Evolutionary conservation across 2,113 vertebrate genomes (phyloP).

Genomic region (Potamarius usumacintae): DNA sequence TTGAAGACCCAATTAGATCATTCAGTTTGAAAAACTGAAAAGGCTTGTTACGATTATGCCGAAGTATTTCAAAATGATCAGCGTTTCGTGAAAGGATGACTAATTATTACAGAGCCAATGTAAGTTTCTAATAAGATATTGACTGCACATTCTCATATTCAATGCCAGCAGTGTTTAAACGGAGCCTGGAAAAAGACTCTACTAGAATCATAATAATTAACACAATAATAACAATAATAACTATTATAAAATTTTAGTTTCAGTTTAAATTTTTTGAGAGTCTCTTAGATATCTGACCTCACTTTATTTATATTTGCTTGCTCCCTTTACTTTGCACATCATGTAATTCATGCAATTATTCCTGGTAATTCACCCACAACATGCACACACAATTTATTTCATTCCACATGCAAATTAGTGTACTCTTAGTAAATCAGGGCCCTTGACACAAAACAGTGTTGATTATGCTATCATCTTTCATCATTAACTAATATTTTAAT

Average conservation of each 20-base stretch:
- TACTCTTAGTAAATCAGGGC: not conserved
- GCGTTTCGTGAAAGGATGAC: not conserved
- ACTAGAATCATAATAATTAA: not conserved
- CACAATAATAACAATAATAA: too few relatives aligned
- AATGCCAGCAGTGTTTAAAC: not conserved
- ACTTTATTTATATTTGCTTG: not conserved
- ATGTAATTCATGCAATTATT: not conserved
- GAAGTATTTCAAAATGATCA: not conserved
- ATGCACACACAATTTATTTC: not conserved
- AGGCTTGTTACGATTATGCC: not conserved
- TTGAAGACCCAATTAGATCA: not conserved
- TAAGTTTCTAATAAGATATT: not conserved
- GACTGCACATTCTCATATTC: not conserved
- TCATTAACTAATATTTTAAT: not conserved
- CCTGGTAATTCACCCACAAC: not conserved
- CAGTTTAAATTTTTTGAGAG: not conserved
- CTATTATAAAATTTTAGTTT: not conserved
- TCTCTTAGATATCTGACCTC: not conserved
- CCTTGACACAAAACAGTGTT: not conserved
- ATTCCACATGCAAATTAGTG: not conserved
- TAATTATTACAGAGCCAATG: not conserved
- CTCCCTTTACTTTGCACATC: not conserved
- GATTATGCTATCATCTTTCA: not conserved
- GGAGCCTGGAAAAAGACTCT: not conserved
- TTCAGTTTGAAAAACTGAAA: not conserved